Evolutionary conservation across 1,140 invertebrate genomes (phyloP).

Genomic region (Dinothrombium tinctorium): DNA sequence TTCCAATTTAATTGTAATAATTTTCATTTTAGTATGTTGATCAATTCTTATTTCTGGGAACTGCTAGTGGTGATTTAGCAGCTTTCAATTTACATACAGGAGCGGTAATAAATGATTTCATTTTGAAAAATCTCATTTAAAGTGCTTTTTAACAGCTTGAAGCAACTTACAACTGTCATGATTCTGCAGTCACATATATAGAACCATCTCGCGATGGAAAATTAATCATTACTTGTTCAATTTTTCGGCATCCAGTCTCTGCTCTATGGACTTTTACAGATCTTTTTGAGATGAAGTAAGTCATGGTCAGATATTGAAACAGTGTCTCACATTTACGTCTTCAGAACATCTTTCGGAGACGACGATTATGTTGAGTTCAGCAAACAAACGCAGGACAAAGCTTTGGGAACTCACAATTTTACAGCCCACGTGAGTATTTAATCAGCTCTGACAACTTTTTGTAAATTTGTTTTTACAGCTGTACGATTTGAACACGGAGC

Average conservation of each 20-base stretch:
- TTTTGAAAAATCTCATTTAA: too few species aligned
- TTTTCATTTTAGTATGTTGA: too few species aligned
- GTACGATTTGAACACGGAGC: conserved; percentile 65
- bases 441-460: not conserved
- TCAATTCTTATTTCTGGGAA: conserved; percentile 56
- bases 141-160: too few species aligned
- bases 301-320: too few species aligned
- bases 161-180: conserved; percentile 48
- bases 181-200: conserved; percentile 54
- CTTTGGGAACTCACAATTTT: conserved; percentile 31
- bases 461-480: too few species aligned
- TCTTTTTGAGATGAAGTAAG: conserved; percentile 12
- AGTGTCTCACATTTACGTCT: too few species aligned
- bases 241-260: conserved; percentile 54
- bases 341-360: conserved; percentile 48
- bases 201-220: conserved; percentile 39
- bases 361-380: conserved; percentile 80
- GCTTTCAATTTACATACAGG: conserved; percentile 57
- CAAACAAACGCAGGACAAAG: conserved; percentile 54
- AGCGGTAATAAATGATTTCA: too few species aligned
- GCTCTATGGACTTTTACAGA: conserved; percentile 41
- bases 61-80: conserved; percentile 60
- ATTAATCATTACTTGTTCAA: conserved; percentile 57
- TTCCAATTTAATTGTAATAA: too few species aligned
- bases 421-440: conserved; percentile 7